Percentiles rank a stretch among this genome's conserved stretches.
Conservation (phyloP, 2,113 vertebrate genomes). For the Labeo catla region DNA sequence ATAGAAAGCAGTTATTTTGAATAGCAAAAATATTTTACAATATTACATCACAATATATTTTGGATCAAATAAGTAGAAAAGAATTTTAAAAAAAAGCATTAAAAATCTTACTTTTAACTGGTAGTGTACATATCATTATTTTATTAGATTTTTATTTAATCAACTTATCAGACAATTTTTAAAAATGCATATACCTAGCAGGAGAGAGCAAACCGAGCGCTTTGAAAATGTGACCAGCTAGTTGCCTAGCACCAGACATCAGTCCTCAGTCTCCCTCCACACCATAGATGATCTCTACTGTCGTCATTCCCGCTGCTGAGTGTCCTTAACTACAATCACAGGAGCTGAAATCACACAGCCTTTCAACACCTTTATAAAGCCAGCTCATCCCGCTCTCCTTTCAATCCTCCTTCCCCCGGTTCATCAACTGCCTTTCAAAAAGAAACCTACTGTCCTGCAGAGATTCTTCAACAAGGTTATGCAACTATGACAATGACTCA, state of each 20-base stretch:
- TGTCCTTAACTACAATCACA: conserved; percentile 70
- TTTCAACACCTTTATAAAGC: neutral
- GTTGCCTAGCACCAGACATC: conserved; percentile 64
- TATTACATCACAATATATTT: too few species aligned
- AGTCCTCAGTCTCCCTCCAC: conserved; percentile 34
- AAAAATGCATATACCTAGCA: neutral
- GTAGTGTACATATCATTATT: too few species aligned
- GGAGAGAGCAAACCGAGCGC: neutral
- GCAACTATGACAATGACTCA: conserved; percentile 45
- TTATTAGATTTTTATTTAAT: too few species aligned
- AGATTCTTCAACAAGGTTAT: conserved; percentile 42
- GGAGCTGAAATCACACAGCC: conserved; percentile 57
- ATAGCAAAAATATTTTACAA: too few species aligned
- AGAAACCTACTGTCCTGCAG: neutral
- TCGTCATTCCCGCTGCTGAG: conserved; percentile 63
- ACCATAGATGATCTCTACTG: conserved; percentile 40
- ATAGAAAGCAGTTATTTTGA: too few species aligned
- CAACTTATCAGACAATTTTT: neutral
- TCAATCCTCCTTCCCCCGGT: neutral
- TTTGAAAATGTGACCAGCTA: conserved; percentile 30
- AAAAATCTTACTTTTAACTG: too few species aligned
- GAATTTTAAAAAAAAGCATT: too few species aligned
- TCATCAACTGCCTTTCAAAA: neutral
- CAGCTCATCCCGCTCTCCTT: neutral
- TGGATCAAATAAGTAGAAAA: too few species aligned